Evolutionary conservation across 1,140 invertebrate species (phyloP).

Genomic region (Drosophila sechellia): DNA sequence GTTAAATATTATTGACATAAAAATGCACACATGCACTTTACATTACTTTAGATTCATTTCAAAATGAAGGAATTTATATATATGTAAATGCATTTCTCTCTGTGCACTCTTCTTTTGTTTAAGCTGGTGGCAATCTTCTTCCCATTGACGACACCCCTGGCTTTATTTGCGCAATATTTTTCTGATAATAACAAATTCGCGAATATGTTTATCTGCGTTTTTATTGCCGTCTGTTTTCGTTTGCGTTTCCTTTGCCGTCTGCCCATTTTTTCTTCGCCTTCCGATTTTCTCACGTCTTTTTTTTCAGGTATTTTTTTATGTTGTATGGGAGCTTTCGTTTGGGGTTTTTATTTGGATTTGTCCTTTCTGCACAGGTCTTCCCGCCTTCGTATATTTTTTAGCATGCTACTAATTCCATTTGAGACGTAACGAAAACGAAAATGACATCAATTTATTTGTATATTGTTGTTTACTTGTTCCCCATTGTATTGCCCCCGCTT

Average conservation of each 20-base stretch:
- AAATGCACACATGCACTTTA: not conserved
- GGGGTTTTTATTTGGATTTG: conserved; percentile 58
- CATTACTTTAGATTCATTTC: not conserved
- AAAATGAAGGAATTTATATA: not conserved
- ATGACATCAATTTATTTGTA: conserved; percentile 82
- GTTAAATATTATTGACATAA: too few relatives aligned
- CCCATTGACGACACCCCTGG: conserved; percentile 24
- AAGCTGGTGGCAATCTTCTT: conserved; percentile 30
- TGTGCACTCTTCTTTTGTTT: conserved; percentile 58
- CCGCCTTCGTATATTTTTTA: conserved; percentile 38
- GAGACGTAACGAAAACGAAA: conserved; percentile 80
- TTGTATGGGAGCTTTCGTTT: conserved; percentile 48
- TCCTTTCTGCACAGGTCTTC: conserved; percentile 27
- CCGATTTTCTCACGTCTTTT: not conserved
- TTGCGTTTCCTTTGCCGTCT: conserved; percentile 17
- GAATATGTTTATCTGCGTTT: conserved; percentile 82
- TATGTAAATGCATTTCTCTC: conserved; percentile 32
- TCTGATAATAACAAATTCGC: conserved; percentile 82
- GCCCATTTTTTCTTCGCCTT: not conserved
- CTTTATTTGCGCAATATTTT: conserved; percentile 80
- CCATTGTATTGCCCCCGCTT: not conserved
- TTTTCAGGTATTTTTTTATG: conserved; percentile 9
- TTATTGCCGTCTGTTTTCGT: conserved; percentile 65
- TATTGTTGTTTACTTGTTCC: conserved; percentile 56
- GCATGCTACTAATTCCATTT: conserved; percentile 77